These are phyloP conservation scores for Myopa tessellatipennis DNA, from an alignment of 2,888 invertebrate genomes.

Conservation along the genomic window DNA sequence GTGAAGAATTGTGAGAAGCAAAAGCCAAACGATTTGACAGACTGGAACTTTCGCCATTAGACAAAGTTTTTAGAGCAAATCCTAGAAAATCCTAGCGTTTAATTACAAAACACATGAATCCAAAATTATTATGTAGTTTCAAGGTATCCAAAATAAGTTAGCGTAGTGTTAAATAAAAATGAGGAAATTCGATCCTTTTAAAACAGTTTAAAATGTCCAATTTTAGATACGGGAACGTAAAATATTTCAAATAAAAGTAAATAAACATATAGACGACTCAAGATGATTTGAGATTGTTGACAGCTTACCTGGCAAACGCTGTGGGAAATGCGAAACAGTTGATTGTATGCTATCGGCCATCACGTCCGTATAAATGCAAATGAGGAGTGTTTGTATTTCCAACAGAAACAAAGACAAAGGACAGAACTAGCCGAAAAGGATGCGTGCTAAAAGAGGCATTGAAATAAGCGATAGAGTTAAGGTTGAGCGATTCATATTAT, in stretches of 20 bases:
- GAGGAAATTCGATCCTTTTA: too few species aligned
- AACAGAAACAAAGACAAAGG: slow-evolving; percentile 22
- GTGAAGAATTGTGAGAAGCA: too few species aligned
- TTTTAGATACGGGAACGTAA: background rate
- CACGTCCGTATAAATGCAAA: slow-evolving; percentile 29
- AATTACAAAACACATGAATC: too few species aligned
- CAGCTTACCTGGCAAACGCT: slow-evolving; percentile 37
- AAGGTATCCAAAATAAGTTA: too few species aligned
- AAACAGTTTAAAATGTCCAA: too few species aligned
- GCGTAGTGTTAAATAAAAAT: too few species aligned
- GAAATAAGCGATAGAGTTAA: background rate
- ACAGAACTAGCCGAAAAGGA: slow-evolving; percentile 13
- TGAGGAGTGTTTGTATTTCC: slow-evolving; percentile 21
- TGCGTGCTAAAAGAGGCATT: background rate
- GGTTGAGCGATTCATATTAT: background rate
- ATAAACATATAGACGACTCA: background rate
- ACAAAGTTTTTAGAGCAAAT: too few species aligned
- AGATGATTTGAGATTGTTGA: slow-evolving; percentile 6
- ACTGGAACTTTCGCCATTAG: too few species aligned
- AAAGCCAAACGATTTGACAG: too few species aligned
- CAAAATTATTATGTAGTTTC: too few species aligned
- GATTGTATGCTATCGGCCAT: slow-evolving; percentile 30
- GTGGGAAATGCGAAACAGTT: slow-evolving; percentile 25
- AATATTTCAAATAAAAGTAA: slow-evolving; percentile 17
- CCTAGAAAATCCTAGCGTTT: too few species aligned